Percentiles rank a stretch among this genome's conserved stretches.
Conservation (phyloP, 1,140 invertebrate species). For the Drosophila obscura region DNA sequence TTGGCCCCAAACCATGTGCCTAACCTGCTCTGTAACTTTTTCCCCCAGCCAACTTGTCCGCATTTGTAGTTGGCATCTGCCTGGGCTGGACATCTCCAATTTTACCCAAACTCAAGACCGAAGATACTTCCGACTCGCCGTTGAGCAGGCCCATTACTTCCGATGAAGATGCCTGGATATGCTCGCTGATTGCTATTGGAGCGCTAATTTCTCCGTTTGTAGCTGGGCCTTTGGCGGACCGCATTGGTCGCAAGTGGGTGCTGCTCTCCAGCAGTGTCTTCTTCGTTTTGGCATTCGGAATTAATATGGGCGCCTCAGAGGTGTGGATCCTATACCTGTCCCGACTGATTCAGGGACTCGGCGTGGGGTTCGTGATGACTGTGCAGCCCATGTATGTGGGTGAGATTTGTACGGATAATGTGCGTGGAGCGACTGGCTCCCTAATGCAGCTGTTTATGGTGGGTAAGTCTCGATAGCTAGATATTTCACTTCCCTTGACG, state of each 20-base stretch:
- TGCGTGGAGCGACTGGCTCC: conserved; percentile 91
- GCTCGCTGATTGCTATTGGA: conserved; percentile 91
- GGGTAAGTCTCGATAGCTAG: conserved; percentile 46
- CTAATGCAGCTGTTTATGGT: conserved; percentile 90
- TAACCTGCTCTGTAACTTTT: background rate
- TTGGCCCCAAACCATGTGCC: background rate
- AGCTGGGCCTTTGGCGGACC: conserved; percentile 88
- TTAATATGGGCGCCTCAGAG: conserved; percentile 86
- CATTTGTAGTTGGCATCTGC: conserved; percentile 87
- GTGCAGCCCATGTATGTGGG: conserved; percentile 94
- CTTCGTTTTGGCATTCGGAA: conserved; percentile 88
- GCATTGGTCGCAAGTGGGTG: conserved; percentile 89
- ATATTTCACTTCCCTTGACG: background rate
- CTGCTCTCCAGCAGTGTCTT: conserved; percentile 88
- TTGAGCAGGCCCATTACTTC: conserved; percentile 75
- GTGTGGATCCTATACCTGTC: conserved; percentile 86
- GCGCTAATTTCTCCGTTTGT: conserved; percentile 88
- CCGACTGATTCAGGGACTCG: conserved; percentile 89
- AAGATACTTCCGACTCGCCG: conserved; percentile 84
- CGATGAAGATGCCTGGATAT: conserved; percentile 91
- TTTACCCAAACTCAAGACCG: conserved; percentile 85
- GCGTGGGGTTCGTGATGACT: conserved; percentile 90
- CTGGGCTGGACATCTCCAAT: conserved; percentile 91
- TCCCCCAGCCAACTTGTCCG: conserved; percentile 88
- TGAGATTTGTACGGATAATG: conserved; percentile 91